A percentile compares a stretch with the other conserved stretches of the same genome.
Evolutionary conservation across 1,140 invertebrate genomes (phyloP).

Genomic region (Bombus pascuorum): DNA sequence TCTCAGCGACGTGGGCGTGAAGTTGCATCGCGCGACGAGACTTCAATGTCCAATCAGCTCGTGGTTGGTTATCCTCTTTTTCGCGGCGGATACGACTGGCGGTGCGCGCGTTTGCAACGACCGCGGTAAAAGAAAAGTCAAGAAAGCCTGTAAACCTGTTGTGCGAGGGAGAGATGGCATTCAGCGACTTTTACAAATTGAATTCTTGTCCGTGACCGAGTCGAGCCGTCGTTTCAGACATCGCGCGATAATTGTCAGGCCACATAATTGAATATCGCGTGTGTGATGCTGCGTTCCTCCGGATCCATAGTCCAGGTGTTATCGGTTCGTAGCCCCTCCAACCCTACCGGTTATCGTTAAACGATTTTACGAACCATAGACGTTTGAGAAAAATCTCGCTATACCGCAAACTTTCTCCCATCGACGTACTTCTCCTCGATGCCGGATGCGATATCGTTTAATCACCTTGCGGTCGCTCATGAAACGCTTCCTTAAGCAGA

Average conservation of each 20-base stretch:
- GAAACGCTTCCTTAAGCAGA: too few species aligned
- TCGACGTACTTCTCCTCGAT: too few species aligned
- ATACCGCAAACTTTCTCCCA: not conserved
- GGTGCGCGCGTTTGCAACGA: not conserved
- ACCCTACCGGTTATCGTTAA: too few species aligned
- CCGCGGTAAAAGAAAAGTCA: constrained; percentile 19
- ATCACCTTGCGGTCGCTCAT: not conserved
- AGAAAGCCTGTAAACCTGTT: constrained; percentile 13
- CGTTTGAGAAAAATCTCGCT: not conserved
- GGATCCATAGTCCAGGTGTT: not conserved
- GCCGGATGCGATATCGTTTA: not conserved
- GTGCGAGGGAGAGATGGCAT: not conserved
- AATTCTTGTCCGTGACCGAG: constrained; percentile 20
- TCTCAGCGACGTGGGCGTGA: constrained; percentile 34
- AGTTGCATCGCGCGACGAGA: constrained; percentile 35
- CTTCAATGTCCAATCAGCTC: constrained; percentile 69
- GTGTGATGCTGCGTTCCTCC: not conserved
- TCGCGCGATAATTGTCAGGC: constrained; percentile 35
- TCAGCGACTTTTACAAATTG: constrained; percentile 46
- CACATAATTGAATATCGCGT: constrained; percentile 22
- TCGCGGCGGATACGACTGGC: not conserved
- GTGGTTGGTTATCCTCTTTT: constrained; percentile 31
- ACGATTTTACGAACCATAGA: too few species aligned
- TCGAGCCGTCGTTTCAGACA: constrained; percentile 6
- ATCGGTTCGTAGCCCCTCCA: not conserved